Base-by-base conservation (phyloP, 2,113 vertebrate species). In the Prunella himalayana region DNA sequence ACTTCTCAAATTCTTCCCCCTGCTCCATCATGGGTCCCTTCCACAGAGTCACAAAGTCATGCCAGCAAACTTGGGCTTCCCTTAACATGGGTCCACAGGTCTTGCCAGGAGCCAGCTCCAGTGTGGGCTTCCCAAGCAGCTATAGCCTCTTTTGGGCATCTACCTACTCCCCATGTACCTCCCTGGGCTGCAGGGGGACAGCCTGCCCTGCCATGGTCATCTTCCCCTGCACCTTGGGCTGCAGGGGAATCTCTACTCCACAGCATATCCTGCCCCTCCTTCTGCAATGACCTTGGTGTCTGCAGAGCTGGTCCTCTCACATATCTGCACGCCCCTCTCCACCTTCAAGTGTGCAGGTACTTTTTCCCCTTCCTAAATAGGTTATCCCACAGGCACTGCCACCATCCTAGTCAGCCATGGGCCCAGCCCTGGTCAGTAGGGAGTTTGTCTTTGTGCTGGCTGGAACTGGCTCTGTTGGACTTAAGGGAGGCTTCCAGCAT, bases 391-490 rank as follows among this genome's bases (percentile, higher is more conserved):
- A 65, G 50, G n/a, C 2, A 6, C 25, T 24, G n/a, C 50, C 31
- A 10, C 23, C 6, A 8, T 13, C 5, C 1, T 0, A 24, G 44
- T 11, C 51, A 57, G 51, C 23, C 1, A 0, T 14, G 23, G 13
- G 28, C 31, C 15, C 10, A 13, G 69, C 35, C 88, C 75, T 39
- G 27, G 49, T 9, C 50, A 44, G n/a, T 1, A 7, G 27, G 0
- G 0, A 24, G 28, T 42, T 27, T 16, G 5, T 11, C 44, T 17
- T n/a, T 2, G 1, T 47, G 50, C 31, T 3, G 8, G 17, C 45
- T 76, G 35, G 50, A 72, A 47, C 22, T 54, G 18, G 33, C 33
- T 70, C 68, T 39, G 0, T 1, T 5, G 2, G 44, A 79, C 9
- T 20, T 0, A 19, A 15, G 9, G 22, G 24, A 70, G 47, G 24